Conservation (phyloP, 2,113 vertebrate genomes). For the Varanus salvator region DNA sequence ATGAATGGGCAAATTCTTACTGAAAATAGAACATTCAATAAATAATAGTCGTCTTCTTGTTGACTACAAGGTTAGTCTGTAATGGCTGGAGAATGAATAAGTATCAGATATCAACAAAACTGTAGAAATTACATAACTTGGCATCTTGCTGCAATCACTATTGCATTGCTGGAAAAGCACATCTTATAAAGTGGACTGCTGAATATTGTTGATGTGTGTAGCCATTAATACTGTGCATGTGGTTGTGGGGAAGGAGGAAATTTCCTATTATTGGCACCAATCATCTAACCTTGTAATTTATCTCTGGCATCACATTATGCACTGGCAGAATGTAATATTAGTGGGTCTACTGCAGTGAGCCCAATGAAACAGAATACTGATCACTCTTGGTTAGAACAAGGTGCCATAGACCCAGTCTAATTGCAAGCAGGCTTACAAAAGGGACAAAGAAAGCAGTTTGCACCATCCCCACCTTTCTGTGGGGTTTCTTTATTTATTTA, state of each 20-base stretch:
- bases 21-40: neutral
- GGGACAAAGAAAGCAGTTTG: neutral
- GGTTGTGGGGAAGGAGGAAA: neutral
- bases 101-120: too few relatives aligned
- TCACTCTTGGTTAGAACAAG: too few relatives aligned
- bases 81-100: neutral
- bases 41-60: neutral
- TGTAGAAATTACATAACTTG: too few relatives aligned
- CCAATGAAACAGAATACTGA: neutral
- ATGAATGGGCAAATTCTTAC: neutral
- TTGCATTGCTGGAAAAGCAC: neutral
- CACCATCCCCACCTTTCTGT: neutral
- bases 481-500: too few relatives aligned
- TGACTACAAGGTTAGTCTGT: neutral
- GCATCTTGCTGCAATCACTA: neutral
- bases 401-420: too few relatives aligned
- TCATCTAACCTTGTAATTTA: neutral
- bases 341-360: neutral
- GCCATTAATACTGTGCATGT: neutral
- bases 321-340: neutral
- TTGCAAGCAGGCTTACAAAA: neutral
- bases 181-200: neutral
- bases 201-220: neutral
- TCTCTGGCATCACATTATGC: neutral
- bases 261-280: neutral